Percentiles rank a stretch among this genome's conserved stretches.
phyloP scores from a whole-genome alignment of 2,113 vertebrate species.

The Corythaeola cristata region DNA sequence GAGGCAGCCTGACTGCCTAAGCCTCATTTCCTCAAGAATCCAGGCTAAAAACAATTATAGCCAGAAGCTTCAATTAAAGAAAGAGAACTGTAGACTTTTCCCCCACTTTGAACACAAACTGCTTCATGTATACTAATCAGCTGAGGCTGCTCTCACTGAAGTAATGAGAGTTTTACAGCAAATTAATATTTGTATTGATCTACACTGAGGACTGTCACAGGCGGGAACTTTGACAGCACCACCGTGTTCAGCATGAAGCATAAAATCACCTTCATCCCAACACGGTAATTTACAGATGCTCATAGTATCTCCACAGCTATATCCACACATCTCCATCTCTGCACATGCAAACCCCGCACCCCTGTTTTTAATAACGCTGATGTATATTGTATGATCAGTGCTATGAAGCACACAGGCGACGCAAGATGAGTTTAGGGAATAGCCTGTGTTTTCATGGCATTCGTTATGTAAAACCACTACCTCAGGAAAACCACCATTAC shows the following conservation, averaged over 20 bases:
- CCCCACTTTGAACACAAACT: constrained; percentile 6
- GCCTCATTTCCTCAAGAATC: constrained; percentile 28
- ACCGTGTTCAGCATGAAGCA: background rate
- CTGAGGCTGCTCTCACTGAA: background rate
- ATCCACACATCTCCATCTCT: background rate
- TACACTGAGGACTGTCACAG: background rate
- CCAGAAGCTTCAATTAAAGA: constrained; percentile 61
- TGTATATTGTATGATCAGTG: background rate
- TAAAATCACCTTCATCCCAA: background rate
- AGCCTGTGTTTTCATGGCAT: background rate
- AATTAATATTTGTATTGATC: constrained; percentile 42
- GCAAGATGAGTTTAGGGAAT: background rate
- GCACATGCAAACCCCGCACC: background rate
- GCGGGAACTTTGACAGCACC: background rate
- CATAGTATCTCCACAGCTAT: background rate
- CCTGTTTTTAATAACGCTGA: background rate
- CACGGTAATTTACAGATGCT: background rate
- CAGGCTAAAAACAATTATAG: constrained; percentile 48
- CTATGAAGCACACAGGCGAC: background rate
- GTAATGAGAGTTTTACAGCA: background rate
- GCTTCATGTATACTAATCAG: constrained; percentile 32
- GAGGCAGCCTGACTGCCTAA: background rate
- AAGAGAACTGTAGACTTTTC: background rate
- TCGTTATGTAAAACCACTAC: background rate
- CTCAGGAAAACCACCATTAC: background rate